phyloP scores from a whole-genome alignment of 2,113 vertebrate genomes.

The Ophiodon elongatus region DNA sequence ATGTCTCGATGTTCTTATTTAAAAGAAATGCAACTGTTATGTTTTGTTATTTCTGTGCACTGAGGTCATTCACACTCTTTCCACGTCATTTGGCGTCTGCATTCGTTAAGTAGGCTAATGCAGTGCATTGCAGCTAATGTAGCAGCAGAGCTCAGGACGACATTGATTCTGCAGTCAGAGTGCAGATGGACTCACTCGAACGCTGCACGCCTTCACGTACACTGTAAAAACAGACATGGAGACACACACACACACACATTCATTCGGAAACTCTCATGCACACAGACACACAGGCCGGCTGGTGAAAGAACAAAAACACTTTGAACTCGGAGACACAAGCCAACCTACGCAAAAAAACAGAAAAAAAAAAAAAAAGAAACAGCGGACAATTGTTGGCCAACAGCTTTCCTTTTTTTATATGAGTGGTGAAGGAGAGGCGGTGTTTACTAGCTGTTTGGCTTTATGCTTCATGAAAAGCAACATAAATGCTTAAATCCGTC shows the following conservation, averaged over 20 bases:
- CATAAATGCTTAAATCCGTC: not conserved
- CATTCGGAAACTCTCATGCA: conserved; percentile 42
- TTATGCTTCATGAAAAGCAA: conserved; percentile 5
- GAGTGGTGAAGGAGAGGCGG: not conserved
- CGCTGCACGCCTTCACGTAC: not conserved
- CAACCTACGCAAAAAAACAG: conserved; percentile 23
- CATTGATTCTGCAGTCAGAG: conserved; percentile 41
- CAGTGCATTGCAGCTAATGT: conserved; percentile 25
- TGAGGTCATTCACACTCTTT: not conserved
- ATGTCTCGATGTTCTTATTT: not conserved
- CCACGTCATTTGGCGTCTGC: not conserved
- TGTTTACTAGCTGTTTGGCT: conserved; percentile 17
- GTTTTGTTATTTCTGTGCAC: not conserved
- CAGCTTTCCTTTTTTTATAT: conserved; percentile 30
- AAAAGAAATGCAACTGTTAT: not conserved
- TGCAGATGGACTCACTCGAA: not conserved
- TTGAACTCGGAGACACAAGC: conserved; percentile 14
- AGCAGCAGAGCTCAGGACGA: too few relatives aligned
- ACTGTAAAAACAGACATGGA: not conserved
- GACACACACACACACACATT: conserved; percentile 24
- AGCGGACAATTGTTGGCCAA: conserved; percentile 25
- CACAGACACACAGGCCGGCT: not conserved
- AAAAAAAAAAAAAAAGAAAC: not conserved
- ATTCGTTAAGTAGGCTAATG: conserved; percentile 59
- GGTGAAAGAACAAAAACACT: conserved; percentile 27